Conservation (phyloP, 1,140 invertebrate species). For the Cylas formicarius region DNA sequence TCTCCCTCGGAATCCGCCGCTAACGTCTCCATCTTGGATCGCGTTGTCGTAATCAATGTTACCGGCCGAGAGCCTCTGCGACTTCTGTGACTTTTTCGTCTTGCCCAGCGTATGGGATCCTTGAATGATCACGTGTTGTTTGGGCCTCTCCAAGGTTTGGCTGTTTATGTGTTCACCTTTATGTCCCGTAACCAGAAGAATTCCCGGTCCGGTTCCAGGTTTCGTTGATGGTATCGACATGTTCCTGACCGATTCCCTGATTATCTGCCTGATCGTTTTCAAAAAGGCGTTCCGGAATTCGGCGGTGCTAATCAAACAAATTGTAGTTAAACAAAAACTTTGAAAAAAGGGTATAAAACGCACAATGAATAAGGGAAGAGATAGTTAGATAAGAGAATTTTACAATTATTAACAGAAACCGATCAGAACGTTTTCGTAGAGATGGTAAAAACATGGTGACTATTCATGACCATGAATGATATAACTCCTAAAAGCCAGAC, state of each 20-base stretch:
- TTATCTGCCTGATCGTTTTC: constrained; percentile 93
- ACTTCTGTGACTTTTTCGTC: constrained; percentile 63
- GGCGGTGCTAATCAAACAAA: constrained; percentile 67
- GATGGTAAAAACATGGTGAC: no score
- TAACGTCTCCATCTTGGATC: constrained; percentile 51
- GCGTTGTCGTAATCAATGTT: constrained; percentile 78
- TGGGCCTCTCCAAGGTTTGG: constrained; percentile 38
- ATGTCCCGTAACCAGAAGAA: constrained; percentile 39
- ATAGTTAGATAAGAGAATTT: neutral
- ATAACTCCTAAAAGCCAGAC: no score
- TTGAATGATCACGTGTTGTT: constrained; percentile 48
- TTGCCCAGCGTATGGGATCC: constrained; percentile 65
- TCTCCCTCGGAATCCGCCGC: constrained; percentile 63
- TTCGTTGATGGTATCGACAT: constrained; percentile 86
- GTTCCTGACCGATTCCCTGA: constrained; percentile 87
- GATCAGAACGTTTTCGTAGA: no score
- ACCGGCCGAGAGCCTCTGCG: constrained; percentile 82
- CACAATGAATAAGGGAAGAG: neutral
- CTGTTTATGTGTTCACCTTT: constrained; percentile 38
- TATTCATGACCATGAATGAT: no score
- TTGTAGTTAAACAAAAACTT: constrained; percentile 2
- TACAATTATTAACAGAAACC: neutral
- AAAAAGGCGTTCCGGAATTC: constrained; percentile 95
- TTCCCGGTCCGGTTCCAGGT: constrained; percentile 45
- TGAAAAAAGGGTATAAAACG: neutral